These are phyloP conservation scores for Acrocephalus kingi DNA, from an alignment of 2,113 vertebrate species.

Conservation along the genomic window DNA sequence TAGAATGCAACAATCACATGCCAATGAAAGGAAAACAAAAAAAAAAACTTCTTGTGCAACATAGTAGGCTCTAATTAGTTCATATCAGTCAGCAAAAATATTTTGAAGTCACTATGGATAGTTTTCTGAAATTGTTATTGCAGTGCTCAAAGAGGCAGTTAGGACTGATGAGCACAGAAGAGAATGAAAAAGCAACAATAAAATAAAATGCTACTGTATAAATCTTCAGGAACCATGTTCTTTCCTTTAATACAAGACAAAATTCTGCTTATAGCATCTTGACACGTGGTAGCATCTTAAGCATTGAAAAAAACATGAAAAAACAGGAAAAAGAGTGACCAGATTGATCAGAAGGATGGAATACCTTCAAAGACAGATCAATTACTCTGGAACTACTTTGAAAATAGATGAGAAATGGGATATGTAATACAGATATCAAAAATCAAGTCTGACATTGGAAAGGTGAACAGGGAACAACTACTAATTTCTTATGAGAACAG, in stretches of 20 bases:
- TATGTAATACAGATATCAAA: background rate
- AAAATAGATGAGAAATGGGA: background rate
- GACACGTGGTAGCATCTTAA: background rate
- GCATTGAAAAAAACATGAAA: background rate
- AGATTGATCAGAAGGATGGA: background rate
- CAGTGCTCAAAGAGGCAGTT: background rate
- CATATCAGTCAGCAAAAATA: background rate
- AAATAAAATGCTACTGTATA: background rate
- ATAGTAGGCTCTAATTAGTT: background rate
- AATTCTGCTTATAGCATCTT: background rate
- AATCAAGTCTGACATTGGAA: background rate
- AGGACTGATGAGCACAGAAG: background rate
- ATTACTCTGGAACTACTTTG: background rate
- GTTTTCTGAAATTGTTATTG: background rate
- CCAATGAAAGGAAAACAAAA: background rate
- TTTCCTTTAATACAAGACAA: background rate
- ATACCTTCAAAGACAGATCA: background rate
- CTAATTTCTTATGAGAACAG: background rate
- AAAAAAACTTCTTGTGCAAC: background rate
- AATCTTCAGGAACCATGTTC: background rate
- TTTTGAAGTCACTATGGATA: background rate
- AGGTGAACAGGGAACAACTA: background rate
- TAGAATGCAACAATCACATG: background rate
- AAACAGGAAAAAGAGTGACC: background rate
- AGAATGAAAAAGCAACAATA: background rate